phyloP scores from a whole-genome alignment of 2,888 invertebrate species.

The Ornithoptera priamus region DNA sequence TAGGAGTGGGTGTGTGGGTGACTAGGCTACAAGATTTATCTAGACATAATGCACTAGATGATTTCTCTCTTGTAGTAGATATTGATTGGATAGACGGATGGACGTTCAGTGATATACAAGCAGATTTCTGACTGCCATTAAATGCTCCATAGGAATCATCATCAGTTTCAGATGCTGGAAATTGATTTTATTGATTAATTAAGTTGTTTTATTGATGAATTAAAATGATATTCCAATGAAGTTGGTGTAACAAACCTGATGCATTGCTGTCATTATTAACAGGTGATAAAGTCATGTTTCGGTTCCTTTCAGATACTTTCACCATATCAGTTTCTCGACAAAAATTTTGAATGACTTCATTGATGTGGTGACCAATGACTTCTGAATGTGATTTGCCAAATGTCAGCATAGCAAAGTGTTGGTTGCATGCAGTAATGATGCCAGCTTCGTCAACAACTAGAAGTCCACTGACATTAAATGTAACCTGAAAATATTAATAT shows the following conservation, averaged over 20 bases:
- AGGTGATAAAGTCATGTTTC: conserved; percentile 78
- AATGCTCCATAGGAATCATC: conserved; percentile 75
- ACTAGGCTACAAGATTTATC: conserved; percentile 73
- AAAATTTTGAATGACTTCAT: conserved; percentile 82
- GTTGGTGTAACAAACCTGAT: conserved; percentile 52
- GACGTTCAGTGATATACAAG: conserved; percentile 70
- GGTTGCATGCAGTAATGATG: conserved; percentile 83
- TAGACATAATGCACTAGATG: conserved; percentile 72
- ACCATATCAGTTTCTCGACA: conserved; percentile 78
- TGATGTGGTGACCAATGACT: conserved; percentile 79
- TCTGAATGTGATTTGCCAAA: conserved; percentile 82
- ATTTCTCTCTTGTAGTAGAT: conserved; percentile 68
- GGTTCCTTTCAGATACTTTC: conserved; percentile 62
- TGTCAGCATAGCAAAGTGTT: conserved; percentile 83
- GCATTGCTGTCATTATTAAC: conserved; percentile 75
- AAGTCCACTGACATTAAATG: conserved; percentile 83
- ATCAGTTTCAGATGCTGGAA: conserved; percentile 67
- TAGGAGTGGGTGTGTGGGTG: conserved; percentile 75
- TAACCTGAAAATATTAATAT: conserved; percentile 62
- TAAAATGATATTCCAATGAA: not conserved
- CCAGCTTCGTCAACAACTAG: conserved; percentile 82
- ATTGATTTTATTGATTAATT: not conserved
- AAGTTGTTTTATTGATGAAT: not conserved
- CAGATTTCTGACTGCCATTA: conserved; percentile 74
- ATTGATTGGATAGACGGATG: conserved; percentile 60